Evolutionary conservation across 2,113 vertebrate species (phyloP).

Genomic region (Orcinus orca): DNA sequence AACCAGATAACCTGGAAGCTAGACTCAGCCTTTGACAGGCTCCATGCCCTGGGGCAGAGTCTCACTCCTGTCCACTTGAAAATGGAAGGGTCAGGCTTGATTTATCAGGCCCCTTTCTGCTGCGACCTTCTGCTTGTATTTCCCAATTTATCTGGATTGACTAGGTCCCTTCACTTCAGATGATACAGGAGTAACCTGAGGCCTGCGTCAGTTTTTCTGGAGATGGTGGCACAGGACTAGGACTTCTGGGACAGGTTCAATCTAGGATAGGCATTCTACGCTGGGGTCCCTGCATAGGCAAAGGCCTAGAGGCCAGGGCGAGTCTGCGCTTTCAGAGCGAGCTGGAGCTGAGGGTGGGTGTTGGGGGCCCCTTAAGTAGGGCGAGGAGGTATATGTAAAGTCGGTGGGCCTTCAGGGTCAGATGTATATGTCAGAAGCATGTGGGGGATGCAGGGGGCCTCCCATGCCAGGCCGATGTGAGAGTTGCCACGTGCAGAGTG

Average conservation of each 20-base stretch:
- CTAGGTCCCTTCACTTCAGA: background rate
- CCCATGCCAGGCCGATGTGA: background rate
- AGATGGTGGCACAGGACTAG: background rate
- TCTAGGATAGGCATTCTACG: background rate
- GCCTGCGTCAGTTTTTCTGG: background rate
- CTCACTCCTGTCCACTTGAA: background rate
- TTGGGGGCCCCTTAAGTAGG: background rate
- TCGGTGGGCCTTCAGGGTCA: background rate
- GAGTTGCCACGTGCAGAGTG: slow-evolving; percentile 51
- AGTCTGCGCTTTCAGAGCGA: background rate
- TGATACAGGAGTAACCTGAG: background rate
- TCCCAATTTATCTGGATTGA: background rate
- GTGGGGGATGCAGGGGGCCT: background rate
- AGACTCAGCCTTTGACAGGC: background rate
- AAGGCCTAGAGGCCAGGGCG: background rate
- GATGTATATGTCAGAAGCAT: background rate
- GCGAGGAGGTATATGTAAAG: background rate
- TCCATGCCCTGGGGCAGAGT: background rate
- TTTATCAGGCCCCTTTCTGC: background rate
- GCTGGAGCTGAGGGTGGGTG: background rate
- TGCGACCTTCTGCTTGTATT: background rate
- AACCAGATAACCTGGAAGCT: background rate
- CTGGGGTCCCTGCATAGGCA: background rate
- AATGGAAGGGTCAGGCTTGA: background rate
- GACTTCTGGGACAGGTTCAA: background rate